phyloP scores from a whole-genome alignment of 2,797 vertebrate species.

The Helostoma temminkii region DNA sequence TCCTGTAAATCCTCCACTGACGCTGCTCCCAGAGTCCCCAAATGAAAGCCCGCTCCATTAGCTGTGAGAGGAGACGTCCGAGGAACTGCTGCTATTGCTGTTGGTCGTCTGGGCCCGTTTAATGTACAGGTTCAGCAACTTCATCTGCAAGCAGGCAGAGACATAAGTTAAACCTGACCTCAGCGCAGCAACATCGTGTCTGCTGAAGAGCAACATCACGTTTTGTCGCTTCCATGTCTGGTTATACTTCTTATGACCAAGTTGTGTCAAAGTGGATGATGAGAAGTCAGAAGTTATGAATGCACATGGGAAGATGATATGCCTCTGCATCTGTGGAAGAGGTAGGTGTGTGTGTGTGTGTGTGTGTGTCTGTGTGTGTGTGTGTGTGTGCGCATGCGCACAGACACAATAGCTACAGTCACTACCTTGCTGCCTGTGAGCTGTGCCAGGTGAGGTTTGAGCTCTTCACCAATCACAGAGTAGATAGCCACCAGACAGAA shows the following conservation, averaged over 20 bases:
- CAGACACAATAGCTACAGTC: background rate
- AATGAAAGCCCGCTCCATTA: conserved; percentile 77
- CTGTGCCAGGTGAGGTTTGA: conserved; percentile 96
- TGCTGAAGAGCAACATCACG: background rate
- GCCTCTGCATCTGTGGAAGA: conserved; percentile 52
- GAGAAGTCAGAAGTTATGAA: too few species aligned
- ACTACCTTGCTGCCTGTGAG: conserved; percentile 98
- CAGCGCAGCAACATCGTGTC: background rate
- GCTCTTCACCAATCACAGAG: conserved; percentile 98
- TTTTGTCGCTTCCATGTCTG: too few species aligned
- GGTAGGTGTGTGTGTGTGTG: conserved; percentile 14
- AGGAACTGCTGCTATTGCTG: conserved; percentile 99
- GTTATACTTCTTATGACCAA: background rate
- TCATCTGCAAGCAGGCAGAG: conserved; percentile 89
- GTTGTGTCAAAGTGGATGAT: background rate
- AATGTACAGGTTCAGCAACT: conserved; percentile 97
- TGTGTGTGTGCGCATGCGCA: background rate
- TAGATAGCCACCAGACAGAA: conserved; percentile 98
- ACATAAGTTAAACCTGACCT: background rate
- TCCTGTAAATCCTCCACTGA: conserved; percentile 1
- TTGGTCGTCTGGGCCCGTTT: conserved; percentile 97
- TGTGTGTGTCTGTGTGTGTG: conserved; percentile 11
- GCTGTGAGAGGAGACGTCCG: conserved; percentile 97
- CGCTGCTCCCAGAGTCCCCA: background rate
- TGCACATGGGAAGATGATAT: conserved; percentile 63